phyloP scores from a whole-genome alignment of 2,113 vertebrate genomes.

The Rhadina sibilatrix region DNA sequence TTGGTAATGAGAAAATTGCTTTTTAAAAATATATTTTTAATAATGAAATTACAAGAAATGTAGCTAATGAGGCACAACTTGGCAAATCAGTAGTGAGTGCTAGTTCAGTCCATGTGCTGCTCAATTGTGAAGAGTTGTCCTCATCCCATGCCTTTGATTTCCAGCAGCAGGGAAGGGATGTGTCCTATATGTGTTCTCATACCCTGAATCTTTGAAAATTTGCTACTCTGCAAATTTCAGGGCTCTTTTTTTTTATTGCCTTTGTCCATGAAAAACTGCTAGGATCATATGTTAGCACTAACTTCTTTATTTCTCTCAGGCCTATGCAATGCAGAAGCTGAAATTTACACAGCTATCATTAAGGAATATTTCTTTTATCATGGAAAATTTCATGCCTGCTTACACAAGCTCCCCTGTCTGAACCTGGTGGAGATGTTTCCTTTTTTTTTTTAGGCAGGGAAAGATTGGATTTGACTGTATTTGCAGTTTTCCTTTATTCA shows the following conservation, averaged over 20 bases:
- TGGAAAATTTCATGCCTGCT: background rate
- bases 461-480: background rate
- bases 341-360: background rate
- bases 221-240: background rate
- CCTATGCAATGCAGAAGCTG: background rate
- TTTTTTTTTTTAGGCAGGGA: background rate
- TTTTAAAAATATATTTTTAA: background rate
- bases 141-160: background rate
- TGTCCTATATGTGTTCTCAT: background rate
- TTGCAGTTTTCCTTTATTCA: background rate
- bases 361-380: background rate
- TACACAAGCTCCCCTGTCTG: background rate
- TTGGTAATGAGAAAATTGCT: slow-evolving; percentile 17
- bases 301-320: background rate
- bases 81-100: background rate
- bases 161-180: background rate
- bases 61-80: slow-evolving; percentile 28
- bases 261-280: background rate
- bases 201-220: background rate
- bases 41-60: background rate
- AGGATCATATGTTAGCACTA: background rate
- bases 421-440: background rate
- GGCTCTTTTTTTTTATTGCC: background rate
- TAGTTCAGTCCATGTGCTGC: background rate
- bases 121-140: background rate